Percentiles rank a stretch among this genome's conserved stretches.
phyloP scores from a whole-genome alignment of 1,140 invertebrate species.

The Drosophila pandora region DNA sequence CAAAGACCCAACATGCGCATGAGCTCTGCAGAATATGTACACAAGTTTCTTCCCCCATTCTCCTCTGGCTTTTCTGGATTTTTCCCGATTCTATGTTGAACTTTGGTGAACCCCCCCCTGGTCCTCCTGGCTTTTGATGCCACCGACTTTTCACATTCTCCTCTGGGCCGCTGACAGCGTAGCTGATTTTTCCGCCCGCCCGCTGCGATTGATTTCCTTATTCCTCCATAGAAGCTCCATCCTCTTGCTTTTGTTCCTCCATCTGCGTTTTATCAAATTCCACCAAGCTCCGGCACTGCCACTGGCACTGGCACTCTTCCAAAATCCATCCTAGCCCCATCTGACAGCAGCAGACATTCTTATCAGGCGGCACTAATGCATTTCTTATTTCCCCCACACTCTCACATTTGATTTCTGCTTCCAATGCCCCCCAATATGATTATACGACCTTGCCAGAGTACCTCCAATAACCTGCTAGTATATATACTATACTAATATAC shows the following conservation, averaged over 20 bases:
- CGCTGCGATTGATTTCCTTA: slow-evolving; percentile 51
- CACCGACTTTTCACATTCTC: slow-evolving; percentile 30
- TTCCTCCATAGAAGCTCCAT: neutral
- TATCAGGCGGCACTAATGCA: slow-evolving; percentile 17
- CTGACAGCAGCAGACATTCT: slow-evolving; percentile 38
- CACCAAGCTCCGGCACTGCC: slow-evolving; percentile 22
- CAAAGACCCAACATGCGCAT: slow-evolving; percentile 57
- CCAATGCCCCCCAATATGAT: slow-evolving; percentile 20
- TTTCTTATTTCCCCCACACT: neutral
- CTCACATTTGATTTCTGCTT: too few relatives aligned
- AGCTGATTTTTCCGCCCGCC: slow-evolving; percentile 10
- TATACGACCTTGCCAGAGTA: slow-evolving; percentile 12
- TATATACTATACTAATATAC: neutral
- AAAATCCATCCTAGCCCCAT: slow-evolving; percentile 11
- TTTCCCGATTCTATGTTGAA: slow-evolving; percentile 10
- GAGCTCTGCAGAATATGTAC: slow-evolving; percentile 32
- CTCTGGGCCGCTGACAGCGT: slow-evolving; percentile 29
- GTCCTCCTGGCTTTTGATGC: neutral
- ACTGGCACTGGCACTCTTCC: slow-evolving; percentile 7
- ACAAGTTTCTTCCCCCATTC: neutral
- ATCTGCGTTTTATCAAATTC: slow-evolving; percentile 52
- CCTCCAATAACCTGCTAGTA: neutral
- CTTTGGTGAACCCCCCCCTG: slow-evolving; percentile 10
- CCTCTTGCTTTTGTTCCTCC: neutral
- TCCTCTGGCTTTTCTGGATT: neutral